Evolutionary conservation across 2,797 vertebrate species (phyloP), one percentile per base, ranked within the genome.

Genomic region (Labeo calbasu): DNA sequence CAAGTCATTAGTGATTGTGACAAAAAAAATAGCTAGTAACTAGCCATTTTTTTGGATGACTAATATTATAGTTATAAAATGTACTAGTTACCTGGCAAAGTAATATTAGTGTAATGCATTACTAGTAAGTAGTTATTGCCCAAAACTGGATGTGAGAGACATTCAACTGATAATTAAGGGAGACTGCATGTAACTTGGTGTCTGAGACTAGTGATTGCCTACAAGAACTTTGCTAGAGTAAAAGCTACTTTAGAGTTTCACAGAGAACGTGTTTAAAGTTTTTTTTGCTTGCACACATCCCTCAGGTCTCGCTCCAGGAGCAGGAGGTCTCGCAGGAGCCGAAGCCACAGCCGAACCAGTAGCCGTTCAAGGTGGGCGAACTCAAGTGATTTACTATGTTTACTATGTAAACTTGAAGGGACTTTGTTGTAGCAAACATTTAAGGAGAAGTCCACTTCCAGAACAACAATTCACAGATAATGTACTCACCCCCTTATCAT

Each of bases 301-400:
- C 12, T 6, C 89, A 99, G 97, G 93, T 99, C 98, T 90, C 96
- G 96, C 86, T 99, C 97, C 91, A 96, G 97, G 89, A 98, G 97
- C 94, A 95, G 97, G 89, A 94, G 96, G 81, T 98, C 97, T 51
- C 96, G 95, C 25, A 98, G 98, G 93, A 98, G 97, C 91, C 95
- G 96, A 90, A 99, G 97, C 92, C 96, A 92, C 84, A 97, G 96
- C 53, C 96, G 95, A 73, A 98, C 97, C 91, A 98, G 96, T 93
- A 96, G 96, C 63, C 96, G 95, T 81, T 96, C 96, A 84, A 96
- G 94, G 72, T 97, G 25, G 46, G 15, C 48, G 10, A 69, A 25
- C n/a, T 13, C 7, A 51, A 68, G 50, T 36, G 4, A 55, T 23
- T 36, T 28, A 25, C 28, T 13, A 8, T 65, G 32, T 28, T 25